Evolutionary conservation across 2,797 vertebrate species (phyloP).

Genomic region (Cossypha heuglini): DNA sequence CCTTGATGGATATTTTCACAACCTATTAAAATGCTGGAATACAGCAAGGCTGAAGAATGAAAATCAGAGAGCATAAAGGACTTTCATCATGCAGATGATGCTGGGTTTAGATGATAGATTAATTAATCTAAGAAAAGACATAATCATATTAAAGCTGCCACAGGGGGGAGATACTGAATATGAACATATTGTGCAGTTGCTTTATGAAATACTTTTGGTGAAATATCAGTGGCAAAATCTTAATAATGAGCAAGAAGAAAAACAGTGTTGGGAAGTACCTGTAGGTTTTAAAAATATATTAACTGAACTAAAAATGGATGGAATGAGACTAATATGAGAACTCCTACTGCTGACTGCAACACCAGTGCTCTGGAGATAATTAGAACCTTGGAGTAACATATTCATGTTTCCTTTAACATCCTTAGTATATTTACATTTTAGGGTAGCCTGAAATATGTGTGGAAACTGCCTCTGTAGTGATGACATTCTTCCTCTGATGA

Average conservation of each 20-base stretch:
- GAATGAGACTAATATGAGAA: neutral
- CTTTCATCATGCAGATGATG: neutral
- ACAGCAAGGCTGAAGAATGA: neutral
- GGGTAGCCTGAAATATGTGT: neutral
- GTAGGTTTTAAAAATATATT: neutral
- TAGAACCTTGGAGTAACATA: neutral
- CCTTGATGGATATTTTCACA: neutral
- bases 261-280: neutral
- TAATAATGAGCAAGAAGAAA: neutral
- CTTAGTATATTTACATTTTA: neutral
- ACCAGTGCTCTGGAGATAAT: neutral
- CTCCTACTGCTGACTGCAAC: neutral
- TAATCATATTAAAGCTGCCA: neutral
- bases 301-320: neutral
- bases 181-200: neutral
- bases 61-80: neutral
- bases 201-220: neutral
- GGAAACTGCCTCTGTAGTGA: neutral
- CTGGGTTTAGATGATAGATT: neutral
- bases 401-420: neutral
- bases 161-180: neutral
- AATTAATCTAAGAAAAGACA: neutral
- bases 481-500: neutral
- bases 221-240: neutral
- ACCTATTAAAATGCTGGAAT: neutral